phyloP scores from a whole-genome alignment of 2,888 invertebrate species.

The Dasysyrphus tricinctus region DNA sequence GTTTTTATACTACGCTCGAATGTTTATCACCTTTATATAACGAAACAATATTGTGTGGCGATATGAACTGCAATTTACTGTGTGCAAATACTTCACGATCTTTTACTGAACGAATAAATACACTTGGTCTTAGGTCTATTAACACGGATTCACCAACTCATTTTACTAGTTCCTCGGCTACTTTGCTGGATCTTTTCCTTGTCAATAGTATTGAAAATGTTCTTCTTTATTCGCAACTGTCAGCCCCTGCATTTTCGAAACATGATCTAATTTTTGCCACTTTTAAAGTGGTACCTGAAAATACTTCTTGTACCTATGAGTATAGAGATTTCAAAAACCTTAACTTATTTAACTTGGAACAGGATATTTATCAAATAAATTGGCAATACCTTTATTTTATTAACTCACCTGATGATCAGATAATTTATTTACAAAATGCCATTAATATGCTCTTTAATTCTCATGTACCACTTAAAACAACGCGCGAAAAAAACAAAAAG shows the following conservation, averaged over 20 bases:
- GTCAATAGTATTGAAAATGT: not conserved
- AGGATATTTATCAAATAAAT: not conserved
- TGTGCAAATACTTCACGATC: too few species aligned
- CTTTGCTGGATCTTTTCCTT: not conserved
- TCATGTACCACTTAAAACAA: not conserved
- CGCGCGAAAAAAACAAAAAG: not conserved
- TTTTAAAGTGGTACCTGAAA: not conserved
- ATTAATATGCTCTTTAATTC: too few species aligned
- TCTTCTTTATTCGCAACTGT: not conserved
- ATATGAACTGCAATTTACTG: too few species aligned
- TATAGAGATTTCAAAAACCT: not conserved
- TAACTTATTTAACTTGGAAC: not conserved
- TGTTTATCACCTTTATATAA: not conserved
- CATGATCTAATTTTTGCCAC: not conserved
- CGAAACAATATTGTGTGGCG: too few species aligned
- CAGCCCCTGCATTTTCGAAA: not conserved
- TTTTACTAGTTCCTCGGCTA: not conserved
- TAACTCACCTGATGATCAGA: too few species aligned
- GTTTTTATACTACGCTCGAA: not conserved
- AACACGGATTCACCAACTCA: not conserved
- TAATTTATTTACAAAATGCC: too few species aligned
- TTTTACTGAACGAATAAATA: not conserved
- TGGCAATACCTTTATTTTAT: too few species aligned
- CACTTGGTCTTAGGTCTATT: not conserved
- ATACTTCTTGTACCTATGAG: not conserved